Base-by-base conservation (phyloP, 2,113 vertebrate species). In the Hippocampus zosterae region DNA sequence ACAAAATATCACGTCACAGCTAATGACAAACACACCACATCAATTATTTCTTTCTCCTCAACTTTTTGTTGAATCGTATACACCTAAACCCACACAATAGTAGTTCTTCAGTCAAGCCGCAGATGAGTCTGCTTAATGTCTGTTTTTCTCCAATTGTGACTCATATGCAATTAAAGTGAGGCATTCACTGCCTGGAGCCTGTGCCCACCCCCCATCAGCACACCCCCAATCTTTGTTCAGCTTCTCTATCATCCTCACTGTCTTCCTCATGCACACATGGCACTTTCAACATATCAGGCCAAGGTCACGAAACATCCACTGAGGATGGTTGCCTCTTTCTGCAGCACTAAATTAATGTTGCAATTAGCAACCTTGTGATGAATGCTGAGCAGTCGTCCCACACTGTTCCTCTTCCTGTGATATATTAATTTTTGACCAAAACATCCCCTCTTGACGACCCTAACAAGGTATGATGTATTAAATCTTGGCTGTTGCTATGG, bases 381-480 rank as follows among this genome's bases (percentile, higher is more conserved):
- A 91, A 91, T 78, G 75, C 75, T 75, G 81, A 76, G 75, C 79
- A 80, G 78, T 88, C 76, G 83, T 86, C 75, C 81, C 77, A 75
- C 79, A 76, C 74, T 59, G 40, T 71, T 72, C 74, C 67, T 68
- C 73, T 77, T 91, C 79, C 85, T 74, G 84, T 90, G 87, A 91
- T 88, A 87, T 90, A 91, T 92, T 82, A 75, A 87, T 91, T 92
- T 92, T 91, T 92, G 91, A 92, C 92, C 91, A 53, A 92, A 91
- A 91, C 81, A 82, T 91, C 87, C 86, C 85, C 73, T 85, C 90
- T 93, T 93, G 91, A 93, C 91, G 91, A 90, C 89, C 91, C 90
- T 93, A 94, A 94, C 91, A 86, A 94, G 91, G 89, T 92, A 85
- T 94, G 93, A 94, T 94, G 90, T 93, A 93, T 92, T 92, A 92